Evolutionary conservation across 2,113 vertebrate species (phyloP).

Genomic region (Anoura caudifer): DNA sequence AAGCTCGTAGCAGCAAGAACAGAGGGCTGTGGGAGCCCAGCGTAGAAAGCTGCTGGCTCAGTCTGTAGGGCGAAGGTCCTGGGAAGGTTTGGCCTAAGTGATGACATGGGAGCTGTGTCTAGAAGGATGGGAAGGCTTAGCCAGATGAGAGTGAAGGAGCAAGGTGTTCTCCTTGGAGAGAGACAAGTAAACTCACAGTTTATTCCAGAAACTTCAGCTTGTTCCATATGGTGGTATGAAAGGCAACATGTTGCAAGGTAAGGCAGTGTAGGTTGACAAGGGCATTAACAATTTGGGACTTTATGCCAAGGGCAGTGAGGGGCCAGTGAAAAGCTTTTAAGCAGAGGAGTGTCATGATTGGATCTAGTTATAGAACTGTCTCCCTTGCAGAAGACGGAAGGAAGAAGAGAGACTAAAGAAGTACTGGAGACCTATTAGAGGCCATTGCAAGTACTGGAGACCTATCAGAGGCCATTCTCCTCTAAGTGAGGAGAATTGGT

Average conservation of each 20-base stretch:
- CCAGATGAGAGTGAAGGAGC: background rate
- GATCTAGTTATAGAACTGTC: background rate
- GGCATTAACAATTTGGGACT: background rate
- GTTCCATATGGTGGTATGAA: background rate
- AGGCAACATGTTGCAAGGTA: background rate
- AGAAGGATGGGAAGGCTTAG: background rate
- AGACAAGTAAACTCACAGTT: background rate
- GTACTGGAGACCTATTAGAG: background rate
- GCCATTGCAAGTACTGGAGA: background rate
- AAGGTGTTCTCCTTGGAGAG: background rate
- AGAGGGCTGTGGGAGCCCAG: background rate
- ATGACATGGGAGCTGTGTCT: background rate
- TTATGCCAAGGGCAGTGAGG: background rate
- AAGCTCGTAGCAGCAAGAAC: background rate
- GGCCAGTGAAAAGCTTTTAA: background rate
- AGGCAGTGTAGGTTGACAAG: background rate
- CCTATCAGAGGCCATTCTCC: background rate
- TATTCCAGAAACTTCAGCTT: background rate
- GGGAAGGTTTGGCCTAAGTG: background rate
- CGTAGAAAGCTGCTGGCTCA: background rate
- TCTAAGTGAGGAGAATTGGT: background rate
- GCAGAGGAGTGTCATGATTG: background rate
- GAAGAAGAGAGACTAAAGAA: background rate
- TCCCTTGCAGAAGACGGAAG: background rate
- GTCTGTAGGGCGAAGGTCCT: background rate